Evolutionary conservation across 2,113 vertebrate genomes (phyloP).

Genomic region (Oncorhynchus clarkii): DNA sequence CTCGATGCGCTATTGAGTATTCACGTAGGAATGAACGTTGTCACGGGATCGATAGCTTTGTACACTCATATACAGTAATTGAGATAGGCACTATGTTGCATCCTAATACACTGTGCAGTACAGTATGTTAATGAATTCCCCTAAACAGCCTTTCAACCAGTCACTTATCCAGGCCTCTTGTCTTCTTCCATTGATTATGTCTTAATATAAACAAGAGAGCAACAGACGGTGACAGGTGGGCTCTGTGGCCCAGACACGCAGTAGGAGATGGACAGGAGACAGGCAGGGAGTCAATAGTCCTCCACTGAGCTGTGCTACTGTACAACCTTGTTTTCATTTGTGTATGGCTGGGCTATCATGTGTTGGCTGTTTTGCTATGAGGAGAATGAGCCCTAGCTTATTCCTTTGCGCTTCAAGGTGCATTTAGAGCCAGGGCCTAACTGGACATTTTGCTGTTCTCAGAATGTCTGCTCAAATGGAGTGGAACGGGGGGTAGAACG

Average conservation of each 20-base stretch:
- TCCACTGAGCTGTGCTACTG: neutral
- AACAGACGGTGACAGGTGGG: neutral
- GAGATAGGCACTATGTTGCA: no score
- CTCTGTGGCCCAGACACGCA: no score
- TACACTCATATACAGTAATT: no score
- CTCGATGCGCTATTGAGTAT: no score
- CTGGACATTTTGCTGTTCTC: slow-evolving; percentile 37
- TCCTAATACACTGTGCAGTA: no score
- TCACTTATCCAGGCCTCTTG: no score
- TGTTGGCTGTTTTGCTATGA: neutral
- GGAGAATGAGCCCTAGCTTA: neutral
- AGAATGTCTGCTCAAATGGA: slow-evolving; percentile 38
- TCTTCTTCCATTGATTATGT: no score
- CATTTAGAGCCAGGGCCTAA: slow-evolving; percentile 11
- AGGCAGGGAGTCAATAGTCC: slow-evolving; percentile 20
- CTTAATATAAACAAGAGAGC: no score
- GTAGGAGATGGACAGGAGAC: slow-evolving; percentile 4
- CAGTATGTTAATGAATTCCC: no score
- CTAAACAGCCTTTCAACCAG: no score
- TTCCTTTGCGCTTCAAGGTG: slow-evolving; percentile 24
- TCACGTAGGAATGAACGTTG: no score
- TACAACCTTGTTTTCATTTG: neutral
- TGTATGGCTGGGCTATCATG: neutral
- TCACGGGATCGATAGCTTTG: no score
- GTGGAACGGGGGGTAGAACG: slow-evolving; percentile 21